These are phyloP conservation scores for Trissolcus basalis DNA, from an alignment of 1,140 invertebrate species.

Conservation along the genomic window DNA sequence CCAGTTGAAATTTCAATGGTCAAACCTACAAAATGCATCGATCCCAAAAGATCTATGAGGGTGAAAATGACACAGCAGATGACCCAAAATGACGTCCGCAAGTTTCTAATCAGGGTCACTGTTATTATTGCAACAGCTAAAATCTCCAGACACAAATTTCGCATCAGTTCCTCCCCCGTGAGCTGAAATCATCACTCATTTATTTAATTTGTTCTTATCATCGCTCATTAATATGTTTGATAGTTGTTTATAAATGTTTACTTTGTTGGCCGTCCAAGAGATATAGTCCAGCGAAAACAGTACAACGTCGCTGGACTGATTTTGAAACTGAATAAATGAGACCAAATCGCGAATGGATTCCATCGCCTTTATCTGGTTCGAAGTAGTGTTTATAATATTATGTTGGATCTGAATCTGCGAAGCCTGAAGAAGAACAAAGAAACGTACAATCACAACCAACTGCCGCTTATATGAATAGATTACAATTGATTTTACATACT, in stretches of 20 bases:
- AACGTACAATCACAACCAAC: neutral
- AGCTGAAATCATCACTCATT: no score
- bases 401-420: constrained; percentile 71
- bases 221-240: no score
- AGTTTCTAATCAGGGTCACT: constrained; percentile 76
- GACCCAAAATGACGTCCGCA: constrained; percentile 76
- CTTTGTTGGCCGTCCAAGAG: constrained; percentile 70
- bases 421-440: constrained; percentile 57
- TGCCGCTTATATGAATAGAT: no score
- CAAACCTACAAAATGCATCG: constrained; percentile 77
- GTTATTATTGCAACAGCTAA: constrained; percentile 77
- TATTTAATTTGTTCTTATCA: no score
- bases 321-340: constrained; percentile 63
- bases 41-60: constrained; percentile 77
- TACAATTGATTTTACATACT: constrained; percentile 53
- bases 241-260: no score
- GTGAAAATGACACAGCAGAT: constrained; percentile 77
- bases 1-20: constrained; percentile 79
- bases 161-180: constrained; percentile 77
- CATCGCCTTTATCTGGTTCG: constrained; percentile 69
- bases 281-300: constrained; percentile 70
- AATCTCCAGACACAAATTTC: constrained; percentile 77
- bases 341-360: constrained; percentile 66
- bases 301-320: constrained; percentile 60
- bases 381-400: constrained; percentile 66